Evolutionary conservation across 53 echinoderm and acorn worm species (phyloP), one percentile per base, ranked within the genome.

Genomic region (Paracentrotus lividus): DNA sequence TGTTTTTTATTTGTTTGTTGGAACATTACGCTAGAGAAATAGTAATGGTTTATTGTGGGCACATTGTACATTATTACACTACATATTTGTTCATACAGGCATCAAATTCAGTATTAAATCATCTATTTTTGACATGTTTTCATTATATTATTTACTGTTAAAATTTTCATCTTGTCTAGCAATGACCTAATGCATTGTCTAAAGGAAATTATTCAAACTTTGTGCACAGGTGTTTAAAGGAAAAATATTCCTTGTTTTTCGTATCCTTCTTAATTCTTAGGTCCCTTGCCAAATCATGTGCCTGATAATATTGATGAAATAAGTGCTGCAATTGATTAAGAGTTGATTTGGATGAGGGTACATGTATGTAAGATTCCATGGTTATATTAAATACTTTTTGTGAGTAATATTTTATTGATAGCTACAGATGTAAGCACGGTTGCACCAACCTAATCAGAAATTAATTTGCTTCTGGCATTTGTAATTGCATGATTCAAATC

Each of bases 91-190:
- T 72, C 38, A 81, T 81, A 81, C 26, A 81, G 49, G 81, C 81
- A 81, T 81, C 47, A 81, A n/a, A 45, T 81, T 81, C 81, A 81
- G 81, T 81, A 81, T 81, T 81, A 77, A 77, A 77, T 77, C 42
- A 81, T 81, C 47, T 81, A 81, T 81, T 81, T 81, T 81, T 81
- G 49, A 81, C 26, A 26, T 45, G 20, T 72, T 72, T 81, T 81
- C 47, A 81, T 81, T 81, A 45, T 81, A 27, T 81, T 81, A 81
- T 81, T 78, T 78, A 24, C 23, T 45, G 24, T 26, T 49, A 47
- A n/a, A n/a, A n/a, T 81, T 26, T 45, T 81, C 44, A 47, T n/a
- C 10, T 47, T 81, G 81, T 27, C 81, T 81, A 8, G n/a, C 47
- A 81, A 47, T 81, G 81, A 47, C 45, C 24, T 81, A 12, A 10